Conservation (phyloP, 2,888 invertebrate genomes). For the Erannis defoliaria region DNA sequence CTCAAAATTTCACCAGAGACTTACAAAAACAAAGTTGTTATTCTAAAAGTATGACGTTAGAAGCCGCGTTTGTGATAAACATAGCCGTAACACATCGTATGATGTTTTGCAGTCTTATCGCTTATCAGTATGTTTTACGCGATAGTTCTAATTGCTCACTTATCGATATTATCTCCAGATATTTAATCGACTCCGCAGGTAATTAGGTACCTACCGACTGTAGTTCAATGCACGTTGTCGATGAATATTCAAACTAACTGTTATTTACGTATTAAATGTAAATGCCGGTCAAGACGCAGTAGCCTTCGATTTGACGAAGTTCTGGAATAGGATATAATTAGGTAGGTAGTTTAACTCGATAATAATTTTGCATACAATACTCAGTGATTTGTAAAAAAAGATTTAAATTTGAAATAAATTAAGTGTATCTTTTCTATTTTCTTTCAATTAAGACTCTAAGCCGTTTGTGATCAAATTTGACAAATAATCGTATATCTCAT, state of each 20-base stretch:
- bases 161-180: constrained; percentile 13
- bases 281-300: constrained; percentile 22
- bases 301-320: constrained; percentile 29
- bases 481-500: no score
- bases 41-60: constrained; percentile 19
- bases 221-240: constrained; percentile 14
- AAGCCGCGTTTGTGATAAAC: background rate
- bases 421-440: no score
- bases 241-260: constrained; percentile 22
- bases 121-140: constrained; percentile 34
- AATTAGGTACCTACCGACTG: background rate
- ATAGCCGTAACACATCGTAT: constrained; percentile 26
- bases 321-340: background rate
- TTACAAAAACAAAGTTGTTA: constrained; percentile 19
- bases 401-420: no score
- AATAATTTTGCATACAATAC: no score
- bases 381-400: no score
- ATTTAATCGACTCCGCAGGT: background rate
- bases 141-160: constrained; percentile 11
- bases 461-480: no score
- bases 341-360: background rate
- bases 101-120: constrained; percentile 29
- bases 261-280: constrained; percentile 10
- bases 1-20: no score
- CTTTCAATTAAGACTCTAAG: no score